Base-by-base conservation (phyloP, 2,888 invertebrate genomes). In the Andrena chrysosceles region DNA sequence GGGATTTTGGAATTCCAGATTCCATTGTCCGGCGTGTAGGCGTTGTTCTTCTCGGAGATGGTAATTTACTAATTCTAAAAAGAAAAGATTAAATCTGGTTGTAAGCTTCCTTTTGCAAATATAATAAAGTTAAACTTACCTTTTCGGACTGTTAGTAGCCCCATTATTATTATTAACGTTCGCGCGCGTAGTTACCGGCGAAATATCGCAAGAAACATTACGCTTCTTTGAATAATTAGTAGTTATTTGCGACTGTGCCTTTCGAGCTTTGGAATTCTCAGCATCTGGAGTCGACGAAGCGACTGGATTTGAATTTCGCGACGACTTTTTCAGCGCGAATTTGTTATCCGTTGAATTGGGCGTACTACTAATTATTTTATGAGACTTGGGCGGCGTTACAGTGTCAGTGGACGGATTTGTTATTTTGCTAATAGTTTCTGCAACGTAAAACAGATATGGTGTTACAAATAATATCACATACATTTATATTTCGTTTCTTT, bases 281-380 rank as follows among this genome's bases (percentile, higher is more conserved):
- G 67, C 60, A 69, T 92, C 92, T 29, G 93, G 93, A 2, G 93
- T 93, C 5, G 93, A 93, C 0, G 93, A 91, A 8, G 93, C 93
- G 3, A 91, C 86, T 2, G 93, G 93, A 66, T 91, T 91, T 23
- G 78, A 63, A 7, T 89, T 86, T 79, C 90, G 90, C 2, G 87
- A 81, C 0, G 88, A 84, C 77, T 89, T 91, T 64, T 85, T 89
- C 4, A 70, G 16, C 3, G 29, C 26, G 3, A 60, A 33, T 33
- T 70, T 70, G 16, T 67, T 77, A 16, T 86, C 76, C 3, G 70
- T 35, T 3, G 89, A 81, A 78, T 91, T 92, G 6, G 93, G 93
- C 1, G 93, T 93, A 71, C 93, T 93, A 20, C 92, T 93, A n/a
- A 85, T 86, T 75, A 89, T 73, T 71, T 83, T 81, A 29, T 67